Base-by-base conservation (phyloP, 64 coral and sea anemone genomes). In the Exaiptasia diaphana region DNA sequence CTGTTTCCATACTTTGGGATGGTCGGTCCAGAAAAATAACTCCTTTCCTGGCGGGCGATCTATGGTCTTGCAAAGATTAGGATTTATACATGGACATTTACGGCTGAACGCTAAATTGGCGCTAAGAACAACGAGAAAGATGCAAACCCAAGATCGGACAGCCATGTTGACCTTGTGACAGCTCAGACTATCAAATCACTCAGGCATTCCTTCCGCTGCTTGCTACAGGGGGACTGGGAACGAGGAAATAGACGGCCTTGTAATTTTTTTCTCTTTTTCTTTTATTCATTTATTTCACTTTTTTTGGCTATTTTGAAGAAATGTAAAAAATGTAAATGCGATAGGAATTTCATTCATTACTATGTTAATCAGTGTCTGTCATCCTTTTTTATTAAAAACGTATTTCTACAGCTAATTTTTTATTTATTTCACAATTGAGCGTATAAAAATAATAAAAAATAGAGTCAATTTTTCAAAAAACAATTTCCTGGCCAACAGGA, bases 41-140 rank as follows among this genome's bases (percentile, higher is more conserved):
- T 95, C 91, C 58, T 85, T 95, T 43, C 91, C 91, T 6, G 71
- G 91, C 5, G 91, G 91, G 29, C 91, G 76, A 10, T 74, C 46
- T 30, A 95, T 95, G 2, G 91, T 68, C 34, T 95, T 80, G 38
- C 91, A 95, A 25, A 89, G 64, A 22, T 50, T 44, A 28, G 74
- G 43, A 62, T 95, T 78, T 15, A 50, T 74, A 71, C 91, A 95
- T 50, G 91, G 91, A 50, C 91, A 95, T 21, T 90, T 85, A 6
- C 68, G 40, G 8, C 46, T 38, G 32, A 85, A 18, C 5, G 15
- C 28, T 24, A 48, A 40, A 41, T 42, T 45, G 14, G 40, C 23
- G 33, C 18, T 49, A n/a, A 73, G 27, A 32, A 17, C 17, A 5
- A 73, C 2, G 5, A 73, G 22, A 18, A 38, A 71, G 32, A 71